A percentile compares a stretch with the other conserved stretches of the same genome.
Evolutionary conservation across 2,113 vertebrate species (phyloP).

Genomic region (Puffinus mauretanicus): DNA sequence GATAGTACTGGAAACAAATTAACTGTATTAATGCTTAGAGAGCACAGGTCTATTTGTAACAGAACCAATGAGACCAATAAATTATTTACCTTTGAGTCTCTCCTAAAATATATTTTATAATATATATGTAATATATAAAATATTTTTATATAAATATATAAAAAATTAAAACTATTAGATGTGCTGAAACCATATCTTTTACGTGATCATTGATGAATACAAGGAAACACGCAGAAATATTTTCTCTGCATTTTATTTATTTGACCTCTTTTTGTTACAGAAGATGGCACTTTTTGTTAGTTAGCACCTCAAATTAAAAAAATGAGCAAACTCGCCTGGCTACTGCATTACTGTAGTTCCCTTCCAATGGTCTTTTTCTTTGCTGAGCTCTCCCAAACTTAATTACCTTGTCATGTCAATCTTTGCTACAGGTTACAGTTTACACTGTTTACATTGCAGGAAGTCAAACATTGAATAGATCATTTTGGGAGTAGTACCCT

Average conservation of each 20-base stretch:
- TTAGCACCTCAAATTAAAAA: background rate
- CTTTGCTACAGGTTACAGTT: background rate
- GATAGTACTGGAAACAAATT: background rate
- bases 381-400: background rate
- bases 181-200: background rate
- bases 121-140: background rate
- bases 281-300: background rate
- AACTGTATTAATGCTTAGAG: background rate
- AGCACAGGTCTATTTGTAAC: background rate
- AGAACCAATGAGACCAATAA: background rate
- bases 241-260: background rate
- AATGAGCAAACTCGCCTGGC: background rate
- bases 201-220: background rate
- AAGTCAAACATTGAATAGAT: background rate
- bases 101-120: background rate
- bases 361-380: background rate
- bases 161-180: background rate
- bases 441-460: background rate
- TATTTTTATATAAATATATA: background rate
- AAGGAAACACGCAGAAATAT: background rate
- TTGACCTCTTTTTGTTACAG: background rate
- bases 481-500: background rate
- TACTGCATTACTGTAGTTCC: background rate
- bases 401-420: background rate
- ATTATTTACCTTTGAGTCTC: background rate